These are phyloP conservation scores for Phenganax stokvisi DNA, from an alignment of 92 coral and sea anemone genomes.

Conservation along the genomic window DNA sequence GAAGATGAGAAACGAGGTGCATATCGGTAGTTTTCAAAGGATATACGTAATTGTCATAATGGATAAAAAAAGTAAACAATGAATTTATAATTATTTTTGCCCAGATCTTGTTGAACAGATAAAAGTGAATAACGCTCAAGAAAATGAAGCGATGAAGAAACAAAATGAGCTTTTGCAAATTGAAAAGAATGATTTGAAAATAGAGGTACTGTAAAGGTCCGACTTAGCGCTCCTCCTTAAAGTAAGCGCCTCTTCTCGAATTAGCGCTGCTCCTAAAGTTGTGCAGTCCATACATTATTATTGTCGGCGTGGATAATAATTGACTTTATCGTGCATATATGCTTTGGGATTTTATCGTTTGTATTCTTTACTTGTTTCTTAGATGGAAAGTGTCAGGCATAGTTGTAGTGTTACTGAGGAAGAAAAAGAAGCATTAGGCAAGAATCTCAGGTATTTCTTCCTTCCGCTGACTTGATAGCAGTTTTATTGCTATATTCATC, in stretches of 20 bases:
- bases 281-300: too few species aligned
- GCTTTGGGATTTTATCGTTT: neutral
- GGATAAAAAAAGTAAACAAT: neutral
- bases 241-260: neutral
- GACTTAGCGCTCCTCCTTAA: neutral
- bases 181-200: slow-evolving; percentile 13
- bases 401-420: slow-evolving; percentile 47
- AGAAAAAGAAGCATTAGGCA: slow-evolving; percentile 52
- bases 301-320: neutral
- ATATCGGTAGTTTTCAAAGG: neutral
- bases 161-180: slow-evolving; percentile 6
- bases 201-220: neutral
- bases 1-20: slow-evolving; percentile 80
- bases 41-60: slow-evolving; percentile 11
- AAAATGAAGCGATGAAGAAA: slow-evolving; percentile 6
- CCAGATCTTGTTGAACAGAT: slow-evolving; percentile 29
- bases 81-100: neutral
- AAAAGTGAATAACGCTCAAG: slow-evolving; percentile 19
- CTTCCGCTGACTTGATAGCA: neutral
- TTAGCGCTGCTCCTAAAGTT: neutral
- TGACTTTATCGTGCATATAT: neutral
- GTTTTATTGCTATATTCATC: neutral
- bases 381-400: slow-evolving; percentile 17
- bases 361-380: neutral
- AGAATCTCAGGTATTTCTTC: slow-evolving; percentile 51